Percentiles rank a stretch among this genome's conserved stretches.
These are phyloP conservation scores for Pomatorhinus ruficollis DNA, from an alignment of 2,113 vertebrate genomes.

Conservation along the genomic window DNA sequence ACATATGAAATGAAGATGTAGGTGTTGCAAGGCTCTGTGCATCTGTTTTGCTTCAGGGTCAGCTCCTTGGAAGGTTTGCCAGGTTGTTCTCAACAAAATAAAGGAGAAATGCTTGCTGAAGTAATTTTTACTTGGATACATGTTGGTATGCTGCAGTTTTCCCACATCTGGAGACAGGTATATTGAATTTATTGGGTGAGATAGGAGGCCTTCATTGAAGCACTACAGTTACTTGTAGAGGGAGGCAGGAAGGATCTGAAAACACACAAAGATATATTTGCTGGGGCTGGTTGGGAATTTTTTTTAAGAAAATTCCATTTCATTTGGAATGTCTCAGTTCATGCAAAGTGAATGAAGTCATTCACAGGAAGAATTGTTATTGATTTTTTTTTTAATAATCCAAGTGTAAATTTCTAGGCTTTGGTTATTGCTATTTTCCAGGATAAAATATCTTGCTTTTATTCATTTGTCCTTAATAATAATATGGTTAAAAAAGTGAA, in stretches of 20 bases:
- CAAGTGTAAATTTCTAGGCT: not conserved
- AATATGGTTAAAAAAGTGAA: not conserved
- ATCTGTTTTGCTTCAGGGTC: not conserved
- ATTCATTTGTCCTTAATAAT: not conserved
- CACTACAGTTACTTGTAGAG: not conserved
- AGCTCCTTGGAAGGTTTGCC: not conserved
- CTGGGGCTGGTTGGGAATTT: not conserved
- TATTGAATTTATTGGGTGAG: not conserved
- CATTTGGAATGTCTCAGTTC: not conserved
- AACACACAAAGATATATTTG: not conserved
- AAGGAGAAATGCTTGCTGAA: not conserved
- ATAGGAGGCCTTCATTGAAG: not conserved
- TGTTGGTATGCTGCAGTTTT: not conserved
- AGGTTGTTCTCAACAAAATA: not conserved
- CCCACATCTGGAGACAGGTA: not conserved
- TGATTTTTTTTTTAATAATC: not conserved
- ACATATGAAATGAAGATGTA: not conserved
- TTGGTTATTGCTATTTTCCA: not conserved
- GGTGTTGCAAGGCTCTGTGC: not conserved
- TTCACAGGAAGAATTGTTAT: not conserved
- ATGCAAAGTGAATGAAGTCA: not conserved
- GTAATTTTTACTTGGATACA: not conserved
- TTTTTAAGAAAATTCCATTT: not conserved
- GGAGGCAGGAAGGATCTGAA: not conserved
- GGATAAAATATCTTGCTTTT: not conserved